A percentile compares a stretch with the other conserved stretches of the same genome.
Evolutionary conservation across 2,113 vertebrate genomes (phyloP).

Genomic region (Zapornia atra): DNA sequence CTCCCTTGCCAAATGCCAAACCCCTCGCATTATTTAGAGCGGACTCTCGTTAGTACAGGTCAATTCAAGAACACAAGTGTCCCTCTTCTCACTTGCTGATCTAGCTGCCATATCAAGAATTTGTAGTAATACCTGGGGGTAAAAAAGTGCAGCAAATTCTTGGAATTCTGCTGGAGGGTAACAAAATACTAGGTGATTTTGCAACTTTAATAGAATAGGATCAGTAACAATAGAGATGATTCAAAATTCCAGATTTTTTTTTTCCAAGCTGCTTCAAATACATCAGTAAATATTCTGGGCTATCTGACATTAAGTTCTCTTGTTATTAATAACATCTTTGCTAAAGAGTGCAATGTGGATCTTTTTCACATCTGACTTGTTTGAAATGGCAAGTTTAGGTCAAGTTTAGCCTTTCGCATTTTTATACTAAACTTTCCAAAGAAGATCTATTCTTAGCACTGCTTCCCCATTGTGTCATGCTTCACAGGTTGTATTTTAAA

Average conservation of each 20-base stretch:
- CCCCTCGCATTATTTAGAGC: background rate
- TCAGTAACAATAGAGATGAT: background rate
- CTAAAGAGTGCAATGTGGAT: background rate
- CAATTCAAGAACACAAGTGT: background rate
- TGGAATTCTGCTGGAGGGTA: background rate
- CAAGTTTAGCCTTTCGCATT: background rate
- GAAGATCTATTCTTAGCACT: background rate
- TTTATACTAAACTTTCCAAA: background rate
- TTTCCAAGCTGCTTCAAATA: background rate
- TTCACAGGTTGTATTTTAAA: conserved; percentile 21
- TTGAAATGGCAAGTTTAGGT: background rate
- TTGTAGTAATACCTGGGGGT: background rate
- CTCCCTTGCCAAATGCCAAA: background rate
- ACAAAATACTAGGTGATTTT: background rate
- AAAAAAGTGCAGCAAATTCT: background rate
- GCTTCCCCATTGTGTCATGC: background rate
- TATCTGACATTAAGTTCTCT: background rate
- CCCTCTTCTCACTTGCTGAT: background rate
- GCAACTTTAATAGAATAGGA: background rate
- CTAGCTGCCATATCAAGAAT: background rate
- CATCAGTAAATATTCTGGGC: background rate
- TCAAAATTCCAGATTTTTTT: background rate
- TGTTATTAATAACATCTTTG: background rate
- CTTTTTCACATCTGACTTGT: background rate
- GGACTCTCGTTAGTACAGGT: background rate